Evolutionary conservation across 2,888 invertebrate genomes (phyloP).

Genomic region (Neoascia interrupta): DNA sequence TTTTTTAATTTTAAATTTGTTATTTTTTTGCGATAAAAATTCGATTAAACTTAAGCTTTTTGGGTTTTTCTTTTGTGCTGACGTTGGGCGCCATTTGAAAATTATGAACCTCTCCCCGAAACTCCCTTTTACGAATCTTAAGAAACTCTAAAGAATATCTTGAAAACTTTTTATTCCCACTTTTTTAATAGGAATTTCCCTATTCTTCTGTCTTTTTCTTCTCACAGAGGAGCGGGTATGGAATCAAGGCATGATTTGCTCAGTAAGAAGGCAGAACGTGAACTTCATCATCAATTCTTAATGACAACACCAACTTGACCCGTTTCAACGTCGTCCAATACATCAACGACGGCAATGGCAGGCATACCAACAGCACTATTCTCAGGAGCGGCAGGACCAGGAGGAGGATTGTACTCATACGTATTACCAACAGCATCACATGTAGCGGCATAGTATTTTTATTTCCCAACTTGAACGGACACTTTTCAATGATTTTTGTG

Average conservation of each 20-base stretch:
- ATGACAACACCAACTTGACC: conserved; percentile 81
- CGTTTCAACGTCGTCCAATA: conserved; percentile 73
- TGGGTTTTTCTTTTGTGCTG: background rate
- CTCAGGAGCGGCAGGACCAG: conserved; percentile 72
- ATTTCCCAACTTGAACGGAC: conserved; percentile 32
- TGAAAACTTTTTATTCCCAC: background rate
- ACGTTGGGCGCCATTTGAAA: background rate
- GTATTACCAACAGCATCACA: conserved; percentile 78
- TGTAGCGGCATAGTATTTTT: conserved; percentile 76
- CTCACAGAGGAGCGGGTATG: conserved; percentile 80
- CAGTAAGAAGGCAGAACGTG: conserved; percentile 79
- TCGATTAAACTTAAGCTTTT: background rate
- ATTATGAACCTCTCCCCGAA: background rate
- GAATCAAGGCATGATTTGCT: conserved; percentile 80
- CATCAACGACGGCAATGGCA: conserved; percentile 52
- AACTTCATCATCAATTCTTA: conserved; percentile 79
- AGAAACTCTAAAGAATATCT: background rate
- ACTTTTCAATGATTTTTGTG: conserved; percentile 31
- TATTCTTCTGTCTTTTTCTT: conserved; percentile 32
- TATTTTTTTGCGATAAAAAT: conserved; percentile 6
- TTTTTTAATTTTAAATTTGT: background rate
- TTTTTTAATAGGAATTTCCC: background rate
- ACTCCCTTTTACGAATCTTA: background rate
- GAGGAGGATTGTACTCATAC: conserved; percentile 77
- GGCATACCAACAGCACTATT: conserved; percentile 73